Evolutionary conservation across 1,140 invertebrate genomes (phyloP), one percentile per base, ranked within the genome.

Genomic region (Plodia interpunctella): DNA sequence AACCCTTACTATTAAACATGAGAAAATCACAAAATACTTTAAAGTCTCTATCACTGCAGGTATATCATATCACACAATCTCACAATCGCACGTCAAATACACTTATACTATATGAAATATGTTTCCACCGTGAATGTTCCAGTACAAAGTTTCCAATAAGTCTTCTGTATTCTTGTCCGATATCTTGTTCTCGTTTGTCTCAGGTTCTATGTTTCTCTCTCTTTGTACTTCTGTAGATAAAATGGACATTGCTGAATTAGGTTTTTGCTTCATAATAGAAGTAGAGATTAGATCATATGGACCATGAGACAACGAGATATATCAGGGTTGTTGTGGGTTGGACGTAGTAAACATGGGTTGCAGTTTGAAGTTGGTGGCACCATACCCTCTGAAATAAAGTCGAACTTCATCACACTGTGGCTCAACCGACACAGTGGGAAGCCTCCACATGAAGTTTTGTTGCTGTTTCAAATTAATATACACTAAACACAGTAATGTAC

Each of bases 311-410:
- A 90, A 79, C 90, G 87, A 80, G 90, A 88, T 74, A 91, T 88
- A 78, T 91, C 91, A 74, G 91, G 90, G 74, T 91, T 90, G 87
- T 90, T 90, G 88, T 91, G 91, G 60, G 91, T 91, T 70, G 90
- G 88, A 50, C 87, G 87, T 66, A 87, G 78, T 74, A 87, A 78
- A 74, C 81, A 78, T 65, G 80, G 85, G 58, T 81, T 88, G 80
- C 71, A 79, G 78, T 72, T 85, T 66, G 78, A 65, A 73, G 83
- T 79, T 66, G 80, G 65, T 79, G 84, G 80, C 78, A 83, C 84
- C 83, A 81, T 83, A 77, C 70, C 78, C 79, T 90, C 89, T 90
- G 89, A 90, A 90, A 90, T 85, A 86, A 90, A 90, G 76, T 80
- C 83, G 77, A 72, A 87, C 73, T 81, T 78, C 72, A 76, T 87